Evolutionary conservation across 1,140 invertebrate genomes (phyloP).

Genomic region (Drosophila kurseongensis): DNA sequence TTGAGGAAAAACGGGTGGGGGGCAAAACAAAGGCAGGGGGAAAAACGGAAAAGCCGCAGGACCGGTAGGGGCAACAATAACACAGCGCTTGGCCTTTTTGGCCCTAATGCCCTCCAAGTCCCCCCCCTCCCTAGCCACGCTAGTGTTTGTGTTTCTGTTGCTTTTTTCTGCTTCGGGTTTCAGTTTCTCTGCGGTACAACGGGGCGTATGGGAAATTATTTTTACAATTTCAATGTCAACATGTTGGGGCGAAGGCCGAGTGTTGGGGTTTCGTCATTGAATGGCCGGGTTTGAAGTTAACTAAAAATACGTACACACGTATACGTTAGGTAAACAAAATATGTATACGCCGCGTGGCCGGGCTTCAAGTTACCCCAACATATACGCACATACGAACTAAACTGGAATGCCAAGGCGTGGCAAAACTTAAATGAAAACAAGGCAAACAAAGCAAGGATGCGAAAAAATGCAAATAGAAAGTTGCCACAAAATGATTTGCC

Average conservation of each 20-base stretch:
- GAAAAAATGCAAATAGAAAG: conserved; percentile 64
- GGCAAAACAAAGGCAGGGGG: not conserved
- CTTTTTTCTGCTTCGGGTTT: conserved; percentile 5
- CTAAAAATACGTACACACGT: conserved; percentile 47
- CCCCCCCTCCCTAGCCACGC: no score
- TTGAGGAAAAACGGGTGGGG: not conserved
- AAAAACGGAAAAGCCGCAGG: conserved; percentile 26
- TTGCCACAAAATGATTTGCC: conserved; percentile 68
- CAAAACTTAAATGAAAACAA: conserved; percentile 63
- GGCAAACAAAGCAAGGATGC: conserved; percentile 1
- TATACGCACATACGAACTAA: not conserved
- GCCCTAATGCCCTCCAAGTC: conserved; percentile 25
- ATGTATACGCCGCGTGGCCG: conserved; percentile 20
- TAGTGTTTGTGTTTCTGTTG: conserved; percentile 6
- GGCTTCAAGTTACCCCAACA: conserved; percentile 9
- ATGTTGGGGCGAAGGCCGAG: conserved; percentile 59
- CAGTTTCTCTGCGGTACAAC: conserved; percentile 17
- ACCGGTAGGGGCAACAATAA: conserved; percentile 22
- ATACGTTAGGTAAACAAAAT: not conserved
- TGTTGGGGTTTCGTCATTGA: conserved; percentile 1
- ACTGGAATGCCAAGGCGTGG: conserved; percentile 4
- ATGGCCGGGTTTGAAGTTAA: conserved; percentile 17
- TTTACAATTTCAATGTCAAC: conserved; percentile 81
- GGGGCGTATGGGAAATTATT: conserved; percentile 64
- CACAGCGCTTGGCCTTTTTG: conserved; percentile 57